Evolutionary conservation across 2,888 invertebrate genomes (phyloP).

Genomic region (Drosophila mulleri): DNA sequence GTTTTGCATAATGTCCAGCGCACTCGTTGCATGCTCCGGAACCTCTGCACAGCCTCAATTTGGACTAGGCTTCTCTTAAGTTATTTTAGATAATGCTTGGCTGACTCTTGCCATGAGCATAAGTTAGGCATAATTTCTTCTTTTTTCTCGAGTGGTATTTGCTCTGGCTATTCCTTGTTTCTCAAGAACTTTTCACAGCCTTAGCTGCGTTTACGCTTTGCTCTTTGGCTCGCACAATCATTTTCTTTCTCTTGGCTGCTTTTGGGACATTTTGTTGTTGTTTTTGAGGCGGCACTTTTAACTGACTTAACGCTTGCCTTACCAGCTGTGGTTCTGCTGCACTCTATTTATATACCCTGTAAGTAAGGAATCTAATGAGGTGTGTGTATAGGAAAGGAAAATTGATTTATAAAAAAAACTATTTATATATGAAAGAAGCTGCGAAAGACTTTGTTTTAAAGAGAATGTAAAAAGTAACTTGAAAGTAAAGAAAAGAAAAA

Average conservation of each 20-base stretch:
- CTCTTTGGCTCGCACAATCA: constrained; percentile 6
- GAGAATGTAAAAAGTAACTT: not conserved
- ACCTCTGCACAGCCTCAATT: not conserved
- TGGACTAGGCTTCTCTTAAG: not conserved
- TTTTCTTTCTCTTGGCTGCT: constrained; percentile 20
- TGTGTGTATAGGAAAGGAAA: not conserved
- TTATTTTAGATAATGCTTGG: not conserved
- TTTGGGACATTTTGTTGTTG: not conserved
- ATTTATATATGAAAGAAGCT: not conserved
- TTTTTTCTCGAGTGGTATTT: not conserved
- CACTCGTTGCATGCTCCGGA: constrained; percentile 21
- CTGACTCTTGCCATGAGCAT: not conserved
- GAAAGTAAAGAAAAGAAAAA: not conserved
- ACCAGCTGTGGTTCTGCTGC: constrained; percentile 13
- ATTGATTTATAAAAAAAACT: not conserved
- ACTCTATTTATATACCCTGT: constrained; percentile 35
- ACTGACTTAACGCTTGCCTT: constrained; percentile 49
- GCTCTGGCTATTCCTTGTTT: constrained; percentile 1
- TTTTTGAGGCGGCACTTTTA: constrained; percentile 24
- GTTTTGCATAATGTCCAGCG: constrained; percentile 62
- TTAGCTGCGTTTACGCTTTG: constrained; percentile 9
- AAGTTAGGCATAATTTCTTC: not conserved
- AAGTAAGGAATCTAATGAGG: not conserved
- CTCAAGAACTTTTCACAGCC: constrained; percentile 8
- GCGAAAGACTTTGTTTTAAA: not conserved